A percentile compares a stretch with the other conserved stretches of the same genome.
These are phyloP conservation scores for Globicephala melas DNA, from an alignment of 2,113 vertebrate genomes.

Conservation along the genomic window DNA sequence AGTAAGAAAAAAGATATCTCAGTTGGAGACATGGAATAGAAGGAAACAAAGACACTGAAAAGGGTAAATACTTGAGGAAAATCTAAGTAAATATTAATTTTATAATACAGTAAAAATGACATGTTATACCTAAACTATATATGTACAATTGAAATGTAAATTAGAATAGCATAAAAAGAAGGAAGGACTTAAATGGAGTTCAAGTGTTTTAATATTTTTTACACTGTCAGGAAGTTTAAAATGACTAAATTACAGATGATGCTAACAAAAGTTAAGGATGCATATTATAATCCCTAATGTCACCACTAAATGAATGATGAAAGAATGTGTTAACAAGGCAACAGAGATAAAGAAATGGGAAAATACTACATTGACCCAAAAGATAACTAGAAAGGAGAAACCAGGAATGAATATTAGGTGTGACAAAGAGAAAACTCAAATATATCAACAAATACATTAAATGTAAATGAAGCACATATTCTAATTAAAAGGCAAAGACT, in stretches of 20 bases:
- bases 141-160: background rate
- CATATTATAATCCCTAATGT: background rate
- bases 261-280: background rate
- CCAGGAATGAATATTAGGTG: background rate
- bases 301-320: background rate
- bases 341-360: background rate
- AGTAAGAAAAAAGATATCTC: background rate
- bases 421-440: background rate
- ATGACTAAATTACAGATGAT: background rate
- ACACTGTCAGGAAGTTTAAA: conserved; percentile 4
- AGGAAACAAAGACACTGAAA: background rate
- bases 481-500: background rate
- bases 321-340: background rate
- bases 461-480: background rate
- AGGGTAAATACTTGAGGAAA: background rate
- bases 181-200: background rate
- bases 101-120: background rate
- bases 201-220: background rate
- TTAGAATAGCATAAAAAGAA: background rate
- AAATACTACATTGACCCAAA: background rate
- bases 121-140: background rate
- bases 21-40: background rate
- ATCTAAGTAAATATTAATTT: background rate
- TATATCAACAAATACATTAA: background rate
- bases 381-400: background rate